phyloP scores from a whole-genome alignment of 2,797 vertebrate species.

The Prunella strophiata region DNA sequence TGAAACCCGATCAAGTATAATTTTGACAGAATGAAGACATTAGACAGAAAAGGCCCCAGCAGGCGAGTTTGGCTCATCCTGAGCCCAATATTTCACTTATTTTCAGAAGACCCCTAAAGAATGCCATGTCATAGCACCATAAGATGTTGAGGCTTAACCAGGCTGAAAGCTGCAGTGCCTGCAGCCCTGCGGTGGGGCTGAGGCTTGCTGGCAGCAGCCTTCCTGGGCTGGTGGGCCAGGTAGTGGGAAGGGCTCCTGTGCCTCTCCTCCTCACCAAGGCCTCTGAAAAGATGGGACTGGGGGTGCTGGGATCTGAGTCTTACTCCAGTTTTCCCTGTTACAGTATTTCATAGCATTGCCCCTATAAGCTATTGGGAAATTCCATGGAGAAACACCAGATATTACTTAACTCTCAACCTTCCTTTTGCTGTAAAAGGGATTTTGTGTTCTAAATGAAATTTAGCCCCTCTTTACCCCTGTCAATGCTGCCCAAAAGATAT shows the following conservation, averaged over 20 bases:
- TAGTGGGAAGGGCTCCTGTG: not conserved
- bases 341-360: fast-evolving
- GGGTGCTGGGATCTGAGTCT: not conserved
- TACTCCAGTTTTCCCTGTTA: not conserved
- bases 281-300: not conserved
- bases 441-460: not conserved
- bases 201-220: not conserved
- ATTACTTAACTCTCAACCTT: not conserved
- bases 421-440: not conserved
- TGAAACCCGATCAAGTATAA: conserved; percentile 37
- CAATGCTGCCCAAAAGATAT: not conserved
- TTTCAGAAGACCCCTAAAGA: not conserved
- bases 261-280: not conserved
- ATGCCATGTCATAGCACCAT: not conserved
- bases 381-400: fast-evolving
- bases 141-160: not conserved
- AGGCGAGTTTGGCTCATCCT: not conserved
- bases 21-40: conserved; percentile 58
- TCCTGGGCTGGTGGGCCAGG: not conserved
- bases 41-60: conserved; percentile 19
- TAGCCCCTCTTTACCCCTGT: not conserved
- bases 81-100: conserved; percentile 4
- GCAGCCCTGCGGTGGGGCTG: fast-evolving
- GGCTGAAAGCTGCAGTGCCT: not conserved
- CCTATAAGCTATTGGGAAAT: not conserved